Evolutionary conservation across 2,888 invertebrate species (phyloP).

Genomic region (Hipparchia semele): DNA sequence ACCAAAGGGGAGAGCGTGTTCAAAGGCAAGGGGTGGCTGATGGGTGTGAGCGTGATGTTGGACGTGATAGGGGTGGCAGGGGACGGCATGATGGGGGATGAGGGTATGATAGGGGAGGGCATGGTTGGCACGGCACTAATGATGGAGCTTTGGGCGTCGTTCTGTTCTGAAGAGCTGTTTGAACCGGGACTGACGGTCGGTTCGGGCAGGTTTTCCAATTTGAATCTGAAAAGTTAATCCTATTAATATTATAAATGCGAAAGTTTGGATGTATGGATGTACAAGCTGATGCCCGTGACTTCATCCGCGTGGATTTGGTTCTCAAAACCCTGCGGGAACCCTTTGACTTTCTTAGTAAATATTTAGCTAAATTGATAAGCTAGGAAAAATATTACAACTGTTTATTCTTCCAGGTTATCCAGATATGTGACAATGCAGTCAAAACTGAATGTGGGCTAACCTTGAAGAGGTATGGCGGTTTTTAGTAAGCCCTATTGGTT

Average conservation of each 20-base stretch:
- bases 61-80: slow-evolving; percentile 41
- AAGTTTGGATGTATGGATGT: no score
- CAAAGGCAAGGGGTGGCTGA: slow-evolving; percentile 34
- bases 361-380: no score
- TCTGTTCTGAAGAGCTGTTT: slow-evolving; percentile 77
- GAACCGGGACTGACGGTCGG: slow-evolving; percentile 77
- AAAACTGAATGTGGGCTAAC: no score
- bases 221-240: slow-evolving; percentile 57
- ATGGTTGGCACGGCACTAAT: slow-evolving; percentile 58
- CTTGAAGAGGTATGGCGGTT: no score
- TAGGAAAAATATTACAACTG: no score
- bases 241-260: not conserved
- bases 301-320: no score
- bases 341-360: no score
- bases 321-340: no score
- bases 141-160: slow-evolving; percentile 74
- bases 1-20: slow-evolving; percentile 59
- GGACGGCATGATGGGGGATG: slow-evolving; percentile 48
- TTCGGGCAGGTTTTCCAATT: slow-evolving; percentile 67
- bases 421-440: no score
- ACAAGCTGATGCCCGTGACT: no score
- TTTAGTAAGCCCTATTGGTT: no score
- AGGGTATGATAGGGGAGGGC: slow-evolving; percentile 48
- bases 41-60: slow-evolving; percentile 42
- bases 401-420: no score